Evolutionary conservation across 1,140 invertebrate genomes (phyloP).

Genomic region (Drosophila varians): DNA sequence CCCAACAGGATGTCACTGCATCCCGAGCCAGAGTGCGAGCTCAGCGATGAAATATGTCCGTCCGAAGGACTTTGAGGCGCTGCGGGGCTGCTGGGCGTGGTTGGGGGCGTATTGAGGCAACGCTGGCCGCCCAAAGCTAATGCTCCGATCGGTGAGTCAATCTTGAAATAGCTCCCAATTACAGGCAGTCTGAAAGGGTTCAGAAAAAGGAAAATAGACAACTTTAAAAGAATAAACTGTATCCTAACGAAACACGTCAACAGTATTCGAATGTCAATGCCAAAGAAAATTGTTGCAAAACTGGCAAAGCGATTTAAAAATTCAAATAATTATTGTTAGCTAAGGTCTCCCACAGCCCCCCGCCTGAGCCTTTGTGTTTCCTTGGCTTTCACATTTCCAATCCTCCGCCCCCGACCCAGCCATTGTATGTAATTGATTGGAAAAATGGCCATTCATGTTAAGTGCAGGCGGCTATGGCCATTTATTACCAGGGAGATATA

Average conservation of each 20-base stretch:
- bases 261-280: slow-evolving; percentile 57
- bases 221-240: slow-evolving; percentile 4
- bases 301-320: slow-evolving; percentile 29
- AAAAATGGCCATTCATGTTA: slow-evolving; percentile 75
- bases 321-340: slow-evolving; percentile 54
- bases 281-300: slow-evolving; percentile 47
- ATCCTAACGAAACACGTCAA: background rate
- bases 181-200: slow-evolving; percentile 43
- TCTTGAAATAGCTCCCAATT: slow-evolving; percentile 50
- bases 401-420: background rate
- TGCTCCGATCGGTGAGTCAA: slow-evolving; percentile 48
- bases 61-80: slow-evolving; percentile 76
- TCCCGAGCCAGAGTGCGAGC: slow-evolving; percentile 68
- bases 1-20: slow-evolving; percentile 80
- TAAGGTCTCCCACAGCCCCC: slow-evolving; percentile 2
- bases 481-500: slow-evolving; percentile 40
- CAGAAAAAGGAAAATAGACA: no score
- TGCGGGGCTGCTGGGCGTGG: slow-evolving; percentile 76
- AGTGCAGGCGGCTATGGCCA: slow-evolving; percentile 56
- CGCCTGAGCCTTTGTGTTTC: background rate
- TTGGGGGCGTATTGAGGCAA: slow-evolving; percentile 77
- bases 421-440: slow-evolving; percentile 69
- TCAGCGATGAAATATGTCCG: slow-evolving; percentile 74
- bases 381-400: slow-evolving; percentile 13
- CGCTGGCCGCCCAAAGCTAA: slow-evolving; percentile 54